Percentiles rank a stretch among this genome's conserved stretches.
Evolutionary conservation across 2,113 vertebrate species (phyloP).

Genomic region (Cercocebus atys): DNA sequence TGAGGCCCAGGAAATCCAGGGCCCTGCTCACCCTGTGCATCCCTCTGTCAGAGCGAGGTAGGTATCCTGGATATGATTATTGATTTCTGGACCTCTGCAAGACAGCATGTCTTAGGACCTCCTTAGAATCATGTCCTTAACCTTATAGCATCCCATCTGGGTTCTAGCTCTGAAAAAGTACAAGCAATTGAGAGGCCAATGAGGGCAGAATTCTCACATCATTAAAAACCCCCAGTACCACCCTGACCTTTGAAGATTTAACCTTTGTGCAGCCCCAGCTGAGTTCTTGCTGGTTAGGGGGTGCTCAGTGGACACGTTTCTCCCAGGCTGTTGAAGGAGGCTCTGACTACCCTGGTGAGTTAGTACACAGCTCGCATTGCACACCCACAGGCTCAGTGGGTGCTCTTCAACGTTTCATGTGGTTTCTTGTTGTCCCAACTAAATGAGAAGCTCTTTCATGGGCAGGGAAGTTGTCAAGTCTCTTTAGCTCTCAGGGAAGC

Average conservation of each 20-base stretch:
- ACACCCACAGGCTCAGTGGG: accelerated
- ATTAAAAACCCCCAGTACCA: not conserved
- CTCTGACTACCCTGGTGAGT: not conserved
- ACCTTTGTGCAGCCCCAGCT: no score
- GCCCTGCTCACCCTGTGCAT: not conserved
- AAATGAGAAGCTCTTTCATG: not conserved
- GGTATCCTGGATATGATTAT: not conserved
- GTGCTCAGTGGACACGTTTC: no score
- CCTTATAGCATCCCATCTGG: not conserved
- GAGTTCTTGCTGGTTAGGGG: not conserved
- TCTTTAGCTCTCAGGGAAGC: not conserved
- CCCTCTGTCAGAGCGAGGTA: accelerated
- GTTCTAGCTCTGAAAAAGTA: not conserved
- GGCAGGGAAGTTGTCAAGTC: not conserved
- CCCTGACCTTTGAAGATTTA: not conserved
- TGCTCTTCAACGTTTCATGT: not conserved
- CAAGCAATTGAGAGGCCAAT: no score
- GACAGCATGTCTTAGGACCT: not conserved
- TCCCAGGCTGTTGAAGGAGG: not conserved
- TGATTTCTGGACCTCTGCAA: not conserved
- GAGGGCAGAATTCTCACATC: not conserved
- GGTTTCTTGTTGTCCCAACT: not conserved
- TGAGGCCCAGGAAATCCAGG: not conserved
- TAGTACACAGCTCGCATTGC: no score
- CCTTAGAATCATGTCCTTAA: not conserved